phyloP scores from a whole-genome alignment of 2,113 vertebrate species.

The Orthonyx spaldingii region DNA sequence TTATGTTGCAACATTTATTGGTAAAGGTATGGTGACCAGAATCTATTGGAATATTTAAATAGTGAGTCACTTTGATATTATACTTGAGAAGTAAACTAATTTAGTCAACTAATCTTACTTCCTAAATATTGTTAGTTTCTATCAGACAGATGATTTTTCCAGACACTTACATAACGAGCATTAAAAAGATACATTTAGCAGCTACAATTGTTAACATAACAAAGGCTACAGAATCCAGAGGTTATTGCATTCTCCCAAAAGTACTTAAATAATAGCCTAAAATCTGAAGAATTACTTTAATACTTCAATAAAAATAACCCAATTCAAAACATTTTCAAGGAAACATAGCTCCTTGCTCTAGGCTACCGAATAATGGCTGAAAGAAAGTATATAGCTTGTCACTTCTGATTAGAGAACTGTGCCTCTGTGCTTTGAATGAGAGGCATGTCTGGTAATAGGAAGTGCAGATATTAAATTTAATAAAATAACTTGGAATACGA shows the following conservation, averaged over 20 bases:
- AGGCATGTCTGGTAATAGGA: slow-evolving; percentile 91
- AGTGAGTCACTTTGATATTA: slow-evolving; percentile 17
- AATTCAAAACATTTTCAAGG: slow-evolving; percentile 96
- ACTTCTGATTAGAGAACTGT: slow-evolving; percentile 94
- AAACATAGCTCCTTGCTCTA: slow-evolving; percentile 88
- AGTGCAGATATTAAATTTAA: slow-evolving; percentile 95
- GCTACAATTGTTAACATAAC: slow-evolving; percentile 71
- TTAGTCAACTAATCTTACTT: slow-evolving; percentile 70
- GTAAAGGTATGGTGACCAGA: not conserved
- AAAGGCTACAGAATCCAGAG: slow-evolving; percentile 75
- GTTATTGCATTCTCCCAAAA: slow-evolving; percentile 84
- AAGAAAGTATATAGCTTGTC: slow-evolving; percentile 95
- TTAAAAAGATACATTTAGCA: slow-evolving; percentile 72
- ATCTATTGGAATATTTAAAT: slow-evolving; percentile 19
- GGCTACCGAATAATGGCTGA: slow-evolving; percentile 95
- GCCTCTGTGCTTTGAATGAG: slow-evolving; percentile 92
- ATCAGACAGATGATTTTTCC: slow-evolving; percentile 53
- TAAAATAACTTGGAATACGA: slow-evolving; percentile 90
- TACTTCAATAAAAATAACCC: slow-evolving; percentile 99
- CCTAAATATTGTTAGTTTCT: slow-evolving; percentile 62
- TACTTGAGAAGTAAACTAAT: slow-evolving; percentile 55
- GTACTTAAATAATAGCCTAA: slow-evolving; percentile 95
- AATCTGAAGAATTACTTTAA: slow-evolving; percentile 99
- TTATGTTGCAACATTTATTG: not conserved
- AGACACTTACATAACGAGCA: slow-evolving; percentile 67